phyloP scores from a whole-genome alignment of 1,140 invertebrate genomes.

The Melitaea cinxia region DNA sequence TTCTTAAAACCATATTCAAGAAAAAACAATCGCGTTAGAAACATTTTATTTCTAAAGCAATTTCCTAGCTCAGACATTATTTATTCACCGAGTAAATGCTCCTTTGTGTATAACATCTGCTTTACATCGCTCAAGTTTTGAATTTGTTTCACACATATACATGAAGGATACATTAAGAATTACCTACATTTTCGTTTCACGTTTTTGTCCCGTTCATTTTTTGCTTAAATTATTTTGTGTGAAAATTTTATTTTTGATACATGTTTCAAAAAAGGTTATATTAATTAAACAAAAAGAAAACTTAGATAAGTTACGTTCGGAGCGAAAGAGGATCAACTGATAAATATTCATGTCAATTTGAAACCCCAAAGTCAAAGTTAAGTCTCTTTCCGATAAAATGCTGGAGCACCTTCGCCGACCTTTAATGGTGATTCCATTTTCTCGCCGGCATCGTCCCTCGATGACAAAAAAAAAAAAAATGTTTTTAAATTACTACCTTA shows the following conservation, averaged over 20 bases:
- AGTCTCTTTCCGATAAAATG: conserved; percentile 77
- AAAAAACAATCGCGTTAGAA: conserved; percentile 35
- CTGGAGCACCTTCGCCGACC: conserved; percentile 54
- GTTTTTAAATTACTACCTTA: conserved; percentile 53
- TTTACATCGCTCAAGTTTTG: conserved; percentile 1
- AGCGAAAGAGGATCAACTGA: conserved; percentile 63
- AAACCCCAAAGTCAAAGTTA: conserved; percentile 70
- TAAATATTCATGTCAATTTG: conserved; percentile 78
- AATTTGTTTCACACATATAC: conserved; percentile 2
- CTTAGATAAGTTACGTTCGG: conserved; percentile 53
- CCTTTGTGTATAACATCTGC: conserved; percentile 11
- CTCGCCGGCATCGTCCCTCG: conserved; percentile 33
- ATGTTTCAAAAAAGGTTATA: conserved; percentile 4
- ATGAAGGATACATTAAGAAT: not conserved
- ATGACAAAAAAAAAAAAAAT: conserved; percentile 56
- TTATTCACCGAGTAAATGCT: conserved; percentile 12
- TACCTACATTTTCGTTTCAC: not conserved
- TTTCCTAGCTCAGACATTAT: conserved; percentile 21
- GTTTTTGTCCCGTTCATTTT: not conserved
- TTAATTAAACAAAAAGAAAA: conserved; percentile 29
- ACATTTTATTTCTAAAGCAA: conserved; percentile 22
- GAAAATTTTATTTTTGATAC: not conserved
- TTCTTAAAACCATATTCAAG: conserved; percentile 30
- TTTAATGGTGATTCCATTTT: conserved; percentile 70
- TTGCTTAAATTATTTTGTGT: not conserved